Evolutionary conservation across 2,113 vertebrate species (phyloP), one percentile per base, ranked within the genome.

Genomic region (Conger conger): DNA sequence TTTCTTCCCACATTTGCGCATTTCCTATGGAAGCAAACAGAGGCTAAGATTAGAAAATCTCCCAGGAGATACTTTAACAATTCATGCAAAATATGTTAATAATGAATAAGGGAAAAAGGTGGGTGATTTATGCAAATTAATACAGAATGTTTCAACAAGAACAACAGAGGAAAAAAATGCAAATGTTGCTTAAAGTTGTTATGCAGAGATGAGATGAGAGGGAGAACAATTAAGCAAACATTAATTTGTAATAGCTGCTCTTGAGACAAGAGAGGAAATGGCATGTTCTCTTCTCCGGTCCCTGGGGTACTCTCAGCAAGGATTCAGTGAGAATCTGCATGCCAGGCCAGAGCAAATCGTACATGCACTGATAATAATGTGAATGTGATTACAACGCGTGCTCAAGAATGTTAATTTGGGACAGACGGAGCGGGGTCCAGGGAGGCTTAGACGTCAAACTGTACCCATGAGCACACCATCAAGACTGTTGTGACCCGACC

Each of bases 61-160:
- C 86, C 83, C 86, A 60, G 30, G 87, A 91, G 90, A 86, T 86
- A 86, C 87, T 90, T 91, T 88, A 88, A 88, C 89, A 88, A 89
- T 88, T 89, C 86, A 88, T 89, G 86, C 87, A 85, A 90, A 88
- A 87, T 89, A 91, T 88, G 85, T 83, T 88, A 90, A 89, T 89
- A 80, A 86, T 16, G 45, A 87, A 87, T 85, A 81, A 86, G 35
- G 68, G 68, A 33, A 90, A 87, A 88, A 89, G 79, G 79, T 38
- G 83, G 83, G 68, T 76, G 81, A 88, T 89, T 91, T 90, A 91
- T 86, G 85, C 84, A 86, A 89, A 90, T 90, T 36, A 77, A 38
- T 36, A 63, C 50, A 35, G 81, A 86, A 81, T 33, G 33, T 45
- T 82, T 73, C 68, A 73, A 73, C 68, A 73, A 33, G 68, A 73